Evolutionary conservation across 2,888 invertebrate genomes (phyloP).

Genomic region (Drosophila parthenogenetica): DNA sequence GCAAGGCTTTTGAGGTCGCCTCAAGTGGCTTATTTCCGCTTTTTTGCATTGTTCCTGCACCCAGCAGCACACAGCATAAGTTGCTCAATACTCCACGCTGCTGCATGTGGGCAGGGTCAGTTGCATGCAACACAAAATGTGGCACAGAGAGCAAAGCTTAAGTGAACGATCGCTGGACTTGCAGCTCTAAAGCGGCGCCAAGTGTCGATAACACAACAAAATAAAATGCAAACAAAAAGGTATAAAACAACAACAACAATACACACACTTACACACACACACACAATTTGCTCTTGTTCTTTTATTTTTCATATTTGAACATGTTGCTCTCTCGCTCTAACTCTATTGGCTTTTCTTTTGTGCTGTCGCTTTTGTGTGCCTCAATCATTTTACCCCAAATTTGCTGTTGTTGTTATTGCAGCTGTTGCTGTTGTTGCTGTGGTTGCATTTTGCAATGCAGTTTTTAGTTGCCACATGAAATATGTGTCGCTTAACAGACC

Average conservation of each 20-base stretch:
- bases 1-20: slow-evolving; percentile 65
- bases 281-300: slow-evolving; percentile 62
- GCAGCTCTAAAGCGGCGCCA: slow-evolving; percentile 56
- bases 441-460: slow-evolving; percentile 46
- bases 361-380: slow-evolving; percentile 52
- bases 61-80: slow-evolving; percentile 7
- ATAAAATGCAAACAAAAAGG: slow-evolving; percentile 8
- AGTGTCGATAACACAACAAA: slow-evolving; percentile 65
- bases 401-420: slow-evolving; percentile 25
- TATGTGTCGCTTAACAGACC: slow-evolving; percentile 39
- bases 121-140: slow-evolving; percentile 38
- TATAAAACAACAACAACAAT: too few relatives aligned
- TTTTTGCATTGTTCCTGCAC: slow-evolving; percentile 54
- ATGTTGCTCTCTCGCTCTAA: slow-evolving; percentile 42
- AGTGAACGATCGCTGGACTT: slow-evolving; percentile 55
- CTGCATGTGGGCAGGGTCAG: slow-evolving; percentile 17
- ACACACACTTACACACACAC: slow-evolving; percentile 13
- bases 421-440: slow-evolving; percentile 8
- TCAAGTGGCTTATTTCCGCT: slow-evolving; percentile 78
- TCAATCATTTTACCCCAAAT: slow-evolving; percentile 75
- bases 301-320: slow-evolving; percentile 45
- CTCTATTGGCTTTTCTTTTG: slow-evolving; percentile 57
- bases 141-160: slow-evolving; percentile 45
- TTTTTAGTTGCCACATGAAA: slow-evolving; percentile 54
- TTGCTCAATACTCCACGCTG: neutral